Percentiles rank a stretch among this genome's conserved stretches.
These are phyloP conservation scores for Edolisoma coerulescens DNA, from an alignment of 2,113 vertebrate genomes.

Conservation along the genomic window DNA sequence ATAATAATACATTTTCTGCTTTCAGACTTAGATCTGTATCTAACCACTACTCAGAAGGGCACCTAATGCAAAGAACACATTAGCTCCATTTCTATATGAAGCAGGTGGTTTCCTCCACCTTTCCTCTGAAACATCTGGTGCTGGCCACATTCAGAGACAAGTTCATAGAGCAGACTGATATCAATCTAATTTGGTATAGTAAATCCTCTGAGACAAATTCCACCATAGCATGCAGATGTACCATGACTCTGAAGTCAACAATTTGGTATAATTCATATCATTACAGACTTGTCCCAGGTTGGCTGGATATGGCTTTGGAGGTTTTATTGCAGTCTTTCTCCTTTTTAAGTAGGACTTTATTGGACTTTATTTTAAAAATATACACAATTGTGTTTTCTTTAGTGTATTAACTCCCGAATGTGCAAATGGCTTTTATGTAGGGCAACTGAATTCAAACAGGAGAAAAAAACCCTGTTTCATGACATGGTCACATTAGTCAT, in stretches of 20 bases:
- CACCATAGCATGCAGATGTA: background rate
- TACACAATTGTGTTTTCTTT: background rate
- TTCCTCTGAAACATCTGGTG: slow-evolving; percentile 7
- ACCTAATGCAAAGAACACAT: background rate
- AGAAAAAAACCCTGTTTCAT: background rate
- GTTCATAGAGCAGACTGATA: background rate
- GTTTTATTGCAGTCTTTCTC: background rate
- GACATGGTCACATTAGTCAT: background rate
- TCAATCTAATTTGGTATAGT: background rate
- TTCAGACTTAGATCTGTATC: background rate
- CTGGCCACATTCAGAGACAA: background rate
- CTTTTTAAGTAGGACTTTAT: background rate
- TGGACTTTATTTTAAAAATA: background rate
- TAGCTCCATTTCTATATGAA: background rate
- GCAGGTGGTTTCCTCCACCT: background rate
- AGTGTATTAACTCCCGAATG: background rate
- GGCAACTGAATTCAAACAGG: background rate
- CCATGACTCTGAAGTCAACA: background rate
- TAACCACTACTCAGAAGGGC: background rate
- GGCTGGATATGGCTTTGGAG: background rate
- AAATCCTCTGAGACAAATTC: background rate
- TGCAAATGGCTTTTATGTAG: background rate
- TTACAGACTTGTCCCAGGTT: background rate
- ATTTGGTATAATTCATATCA: background rate
- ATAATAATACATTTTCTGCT: background rate